Evolutionary conservation across 1,140 invertebrate genomes (phyloP).

Genomic region (Nephila pilipes): DNA sequence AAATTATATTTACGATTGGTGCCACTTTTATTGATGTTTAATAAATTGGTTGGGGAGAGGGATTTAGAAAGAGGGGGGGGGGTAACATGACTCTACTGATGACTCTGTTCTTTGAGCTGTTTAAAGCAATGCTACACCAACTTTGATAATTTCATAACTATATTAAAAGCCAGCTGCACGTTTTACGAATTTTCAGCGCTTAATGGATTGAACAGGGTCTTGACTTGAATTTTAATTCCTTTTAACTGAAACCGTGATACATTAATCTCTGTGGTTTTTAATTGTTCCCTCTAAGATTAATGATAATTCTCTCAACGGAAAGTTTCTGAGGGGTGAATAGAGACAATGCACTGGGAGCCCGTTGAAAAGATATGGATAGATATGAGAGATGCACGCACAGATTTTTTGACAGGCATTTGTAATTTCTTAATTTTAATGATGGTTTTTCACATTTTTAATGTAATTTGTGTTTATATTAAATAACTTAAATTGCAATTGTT

Average conservation of each 20-base stretch:
- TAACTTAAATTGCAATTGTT: no score
- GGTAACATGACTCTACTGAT: conserved; percentile 11
- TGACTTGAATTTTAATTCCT: not conserved
- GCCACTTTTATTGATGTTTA: conserved; percentile 74
- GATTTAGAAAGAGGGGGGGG: not conserved
- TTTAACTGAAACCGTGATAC: not conserved
- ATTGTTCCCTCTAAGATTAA: not conserved
- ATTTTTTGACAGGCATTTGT: no score
- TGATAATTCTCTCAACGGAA: not conserved
- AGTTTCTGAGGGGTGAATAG: not conserved
- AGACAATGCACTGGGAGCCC: no score
- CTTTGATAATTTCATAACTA: not conserved
- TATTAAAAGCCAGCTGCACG: conserved; percentile 3
- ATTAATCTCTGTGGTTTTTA: not conserved
- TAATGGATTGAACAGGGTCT: not conserved
- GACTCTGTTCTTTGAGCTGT: conserved; percentile 23
- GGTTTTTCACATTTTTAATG: no score
- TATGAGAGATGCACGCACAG: no score
- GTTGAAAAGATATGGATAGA: no score
- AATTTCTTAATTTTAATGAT: no score
- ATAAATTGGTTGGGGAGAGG: conserved; percentile 52
- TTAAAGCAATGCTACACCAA: conserved; percentile 24
- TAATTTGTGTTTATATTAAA: no score
- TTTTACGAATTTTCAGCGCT: not conserved
- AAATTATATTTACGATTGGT: conserved; percentile 75